phyloP scores from a whole-genome alignment of 2,888 invertebrate species.

The Strigamia transsilvanica region DNA sequence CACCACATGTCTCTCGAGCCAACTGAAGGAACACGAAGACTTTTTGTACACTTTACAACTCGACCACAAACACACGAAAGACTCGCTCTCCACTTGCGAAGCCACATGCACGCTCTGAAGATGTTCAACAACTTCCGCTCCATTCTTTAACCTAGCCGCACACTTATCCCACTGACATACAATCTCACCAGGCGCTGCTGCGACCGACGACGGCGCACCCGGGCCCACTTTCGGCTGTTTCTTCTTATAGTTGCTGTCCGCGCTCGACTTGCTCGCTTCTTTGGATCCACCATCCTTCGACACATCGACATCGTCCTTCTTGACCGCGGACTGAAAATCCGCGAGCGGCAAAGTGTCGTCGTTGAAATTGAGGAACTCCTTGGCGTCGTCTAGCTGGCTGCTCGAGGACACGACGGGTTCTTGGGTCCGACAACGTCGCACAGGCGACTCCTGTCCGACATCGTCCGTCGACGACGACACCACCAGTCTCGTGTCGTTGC shows the following conservation, averaged over 20 bases:
- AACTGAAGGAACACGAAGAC: constrained; percentile 88
- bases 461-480: constrained; percentile 4
- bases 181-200: not conserved
- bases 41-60: constrained; percentile 94
- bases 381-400: constrained; percentile 22
- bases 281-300: not conserved
- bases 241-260: constrained; percentile 3
- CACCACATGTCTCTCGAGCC: constrained; percentile 91
- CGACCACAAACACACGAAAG: constrained; percentile 90
- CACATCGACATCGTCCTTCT: not conserved
- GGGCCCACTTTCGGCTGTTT: not conserved
- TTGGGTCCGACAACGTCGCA: constrained; percentile 6
- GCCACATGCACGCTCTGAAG: constrained; percentile 82
- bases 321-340: not conserved
- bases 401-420: constrained; percentile 15
- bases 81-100: constrained; percentile 79
- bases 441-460: not conserved
- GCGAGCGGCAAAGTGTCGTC: constrained; percentile 4
- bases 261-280: not conserved
- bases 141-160: constrained; percentile 59
- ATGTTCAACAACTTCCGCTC: constrained; percentile 59
- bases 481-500: constrained; percentile 44
- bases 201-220: not conserved
- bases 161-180: constrained; percentile 63
- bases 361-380: constrained; percentile 17